A percentile compares a stretch with the other conserved stretches of the same genome.
Conservation (phyloP, 2,797 vertebrate species). For the Bradypodion ventrale region DNA sequence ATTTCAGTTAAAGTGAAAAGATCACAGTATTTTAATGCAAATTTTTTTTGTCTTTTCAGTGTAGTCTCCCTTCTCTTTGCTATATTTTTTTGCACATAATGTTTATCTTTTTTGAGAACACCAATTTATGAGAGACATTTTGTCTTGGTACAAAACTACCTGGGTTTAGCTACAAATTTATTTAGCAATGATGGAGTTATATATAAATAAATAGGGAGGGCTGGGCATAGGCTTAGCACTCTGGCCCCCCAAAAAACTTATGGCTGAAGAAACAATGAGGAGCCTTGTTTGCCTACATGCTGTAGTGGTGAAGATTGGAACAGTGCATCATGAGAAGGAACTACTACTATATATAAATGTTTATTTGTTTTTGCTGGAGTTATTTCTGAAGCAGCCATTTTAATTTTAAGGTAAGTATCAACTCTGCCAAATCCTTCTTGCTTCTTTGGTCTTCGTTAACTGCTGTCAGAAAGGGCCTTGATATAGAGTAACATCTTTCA, state of each 20-base stretch:
- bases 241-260: no score
- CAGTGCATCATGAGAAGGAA: no score
- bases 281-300: no score
- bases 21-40: conserved; percentile 26
- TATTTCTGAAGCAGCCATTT: no score
- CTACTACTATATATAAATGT: no score
- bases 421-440: no score
- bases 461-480: neutral
- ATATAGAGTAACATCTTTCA: neutral
- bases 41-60: neutral
- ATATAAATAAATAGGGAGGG: no score
- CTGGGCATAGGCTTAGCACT: no score
- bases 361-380: neutral
- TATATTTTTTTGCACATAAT: neutral
- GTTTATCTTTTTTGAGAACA: conserved; percentile 3
- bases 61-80: neutral
- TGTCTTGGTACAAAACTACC: neutral
- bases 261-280: no score
- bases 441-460: neutral
- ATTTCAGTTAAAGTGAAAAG: conserved; percentile 29
- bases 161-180: neutral
- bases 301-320: no score
- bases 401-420: no score
- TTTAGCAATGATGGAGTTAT: no score
- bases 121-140: neutral